Base-by-base conservation (phyloP, 2,113 vertebrate species). In the Ptyas mucosa region DNA sequence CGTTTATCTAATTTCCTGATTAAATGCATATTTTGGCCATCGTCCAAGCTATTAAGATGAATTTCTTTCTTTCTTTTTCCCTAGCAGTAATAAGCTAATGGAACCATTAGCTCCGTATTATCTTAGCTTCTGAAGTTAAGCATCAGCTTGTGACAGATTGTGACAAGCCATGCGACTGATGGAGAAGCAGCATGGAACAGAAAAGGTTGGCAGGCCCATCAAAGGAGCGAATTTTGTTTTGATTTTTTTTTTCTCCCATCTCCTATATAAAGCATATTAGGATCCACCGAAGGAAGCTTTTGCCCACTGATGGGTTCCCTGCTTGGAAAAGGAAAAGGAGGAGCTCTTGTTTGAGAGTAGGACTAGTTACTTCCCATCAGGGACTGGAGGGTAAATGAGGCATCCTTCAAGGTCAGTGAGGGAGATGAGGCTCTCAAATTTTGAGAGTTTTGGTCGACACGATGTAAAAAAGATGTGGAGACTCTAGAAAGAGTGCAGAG, bases 41-140 rank as follows among this genome's bases (percentile, higher is more conserved):
- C 85, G 58, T 92, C 91, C 91, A 92, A 64, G 85, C 85, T 64
- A 92, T 88, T 92, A 92, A 64, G 91, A 92, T 88, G 91, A 64
- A 92, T 52, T 11, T 87, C 43, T 29, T 53, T 88, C 61, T 69
- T 20, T 81, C n/a, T 20, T 20, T 34, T 75, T 20, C 34, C 69
- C 15, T n/a, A 29, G 54, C 91, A 52, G 29, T 64, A 92, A 92
- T 88, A 34, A 58, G 91, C 91, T 69, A 92, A 92, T 92, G 85
- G 91, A 88, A 49, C 85, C 55, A 69, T 92, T 92, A 92, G 24
- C 46, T 52, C 91, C 46, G 24, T 39, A 53, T 87, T 64, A 88
- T 61, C 85, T 87, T 92, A 21, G 26, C 46, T 92, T 92, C 85
- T 43, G 46, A 92, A 92, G 91, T 64, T 92, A 39, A 57, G 57